Evolutionary conservation across 2,888 invertebrate species (phyloP), one percentile per base, ranked within the genome.

Genomic region (Sinopyrophorus schimmeli): DNA sequence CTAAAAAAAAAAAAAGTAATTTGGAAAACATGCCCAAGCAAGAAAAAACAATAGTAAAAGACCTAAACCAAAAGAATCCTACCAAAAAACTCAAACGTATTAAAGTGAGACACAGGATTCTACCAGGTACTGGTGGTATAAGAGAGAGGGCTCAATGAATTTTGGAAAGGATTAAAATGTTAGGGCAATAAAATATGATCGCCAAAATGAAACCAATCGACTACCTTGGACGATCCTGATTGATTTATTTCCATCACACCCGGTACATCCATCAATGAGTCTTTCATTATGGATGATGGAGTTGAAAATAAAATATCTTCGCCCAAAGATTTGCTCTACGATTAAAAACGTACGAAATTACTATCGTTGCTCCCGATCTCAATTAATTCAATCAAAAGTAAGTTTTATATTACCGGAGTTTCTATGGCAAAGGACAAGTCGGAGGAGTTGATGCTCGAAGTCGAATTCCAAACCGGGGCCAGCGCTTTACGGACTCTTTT

Each of bases 271-370:
- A 91, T 78, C 3, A 89, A 86, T 2, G 89, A 86, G 65, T 92
- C 86, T 67, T 89, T 89, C 63, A 92, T 83, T 57, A 94, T 89
- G 11, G 90, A 89, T 1, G 92, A 88, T 0, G 94, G 92, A 0
- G 94, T 92, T 0, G 92, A 92, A 71, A 92, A 92, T 62, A 89
- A 74, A 18, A 44, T 46, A 24, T 53, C 53, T 31, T 49, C 49
- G 6, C 51, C 55, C 38, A 93, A 74, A 39, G 89, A 88, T 78
- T 92, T 92, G 72, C 92, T 92, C 90, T 91, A 80, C 32, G 84
- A 83, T 61, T 69, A 73, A 32, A 21, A 17, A 31, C 11, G 57
- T 56, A 50, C 46, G 48, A 47, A 27, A 53, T 9, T 16, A 32
- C 17, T 16, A 27, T 12, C 12, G n/a, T n/a, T n/a, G n/a, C n/a